Conservation (phyloP, 2,113 vertebrate species). For the Oncorhynchus kisutch region DNA sequence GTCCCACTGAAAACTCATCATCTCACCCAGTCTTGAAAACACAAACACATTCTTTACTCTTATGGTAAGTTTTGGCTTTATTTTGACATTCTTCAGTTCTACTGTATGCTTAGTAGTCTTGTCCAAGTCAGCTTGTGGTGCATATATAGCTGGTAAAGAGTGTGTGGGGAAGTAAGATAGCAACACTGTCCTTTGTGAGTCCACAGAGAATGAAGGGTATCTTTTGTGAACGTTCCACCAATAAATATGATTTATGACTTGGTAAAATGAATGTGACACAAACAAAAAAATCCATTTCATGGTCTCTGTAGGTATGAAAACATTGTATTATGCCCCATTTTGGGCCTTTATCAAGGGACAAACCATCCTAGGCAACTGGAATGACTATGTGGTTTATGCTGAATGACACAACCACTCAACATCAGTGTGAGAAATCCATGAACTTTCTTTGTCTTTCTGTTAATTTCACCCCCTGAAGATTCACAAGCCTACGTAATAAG, state of each 20-base stretch:
- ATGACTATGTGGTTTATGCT: conserved; percentile 28
- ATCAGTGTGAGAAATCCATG: not conserved
- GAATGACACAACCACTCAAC: conserved; percentile 17
- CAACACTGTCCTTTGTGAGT: conserved; percentile 2
- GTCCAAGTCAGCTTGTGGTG: not conserved
- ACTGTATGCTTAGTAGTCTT: too few relatives aligned
- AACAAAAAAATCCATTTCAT: conserved; percentile 49
- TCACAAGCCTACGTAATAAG: not conserved
- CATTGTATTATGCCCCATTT: conserved; percentile 8
- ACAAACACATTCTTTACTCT: too few relatives aligned
- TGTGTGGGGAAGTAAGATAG: conserved; percentile 1
- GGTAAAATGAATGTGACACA: conserved; percentile 42
- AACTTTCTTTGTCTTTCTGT: not conserved
- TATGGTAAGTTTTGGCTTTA: too few relatives aligned
- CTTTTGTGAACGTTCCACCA: conserved; percentile 15
- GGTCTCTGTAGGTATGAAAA: conserved; percentile 22
- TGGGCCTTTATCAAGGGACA: conserved; percentile 19
- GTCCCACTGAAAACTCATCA: too few relatives aligned
- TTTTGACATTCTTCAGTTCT: too few relatives aligned
- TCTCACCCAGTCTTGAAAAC: too few relatives aligned
- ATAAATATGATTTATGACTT: conserved; percentile 40
- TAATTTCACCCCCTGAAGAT: not conserved
- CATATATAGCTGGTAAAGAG: too few relatives aligned
- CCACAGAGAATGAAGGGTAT: not conserved
- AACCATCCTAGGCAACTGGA: conserved; percentile 5